These are phyloP conservation scores for Arion vulgaris DNA, from an alignment of 1,140 invertebrate species.

Conservation along the genomic window DNA sequence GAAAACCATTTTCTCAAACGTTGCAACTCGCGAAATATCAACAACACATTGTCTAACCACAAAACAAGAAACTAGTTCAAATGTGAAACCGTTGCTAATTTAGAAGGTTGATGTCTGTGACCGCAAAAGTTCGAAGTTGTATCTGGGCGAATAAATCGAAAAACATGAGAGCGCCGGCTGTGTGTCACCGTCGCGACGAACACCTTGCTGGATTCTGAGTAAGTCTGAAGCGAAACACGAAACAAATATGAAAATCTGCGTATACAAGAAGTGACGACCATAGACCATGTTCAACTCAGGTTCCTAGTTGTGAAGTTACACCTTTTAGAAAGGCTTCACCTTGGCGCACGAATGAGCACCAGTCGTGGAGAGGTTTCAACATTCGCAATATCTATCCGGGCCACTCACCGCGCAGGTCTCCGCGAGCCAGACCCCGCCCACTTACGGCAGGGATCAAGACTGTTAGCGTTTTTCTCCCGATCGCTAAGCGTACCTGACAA, in stretches of 20 bases:
- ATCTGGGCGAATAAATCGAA: not conserved
- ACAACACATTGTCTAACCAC: not conserved
- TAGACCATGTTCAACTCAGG: constrained; percentile 9
- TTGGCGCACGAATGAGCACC: not conserved
- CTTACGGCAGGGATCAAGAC: not conserved
- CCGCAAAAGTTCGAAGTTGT: not conserved
- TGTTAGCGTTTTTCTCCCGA: not conserved
- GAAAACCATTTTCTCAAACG: constrained; percentile 16
- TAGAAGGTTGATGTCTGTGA: too few relatives aligned
- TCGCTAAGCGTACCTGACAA: not conserved
- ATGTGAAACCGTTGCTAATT: too few relatives aligned
- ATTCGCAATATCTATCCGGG: not conserved
- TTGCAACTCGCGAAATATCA: not conserved
- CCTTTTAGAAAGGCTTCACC: not conserved
- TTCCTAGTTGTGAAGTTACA: not conserved
- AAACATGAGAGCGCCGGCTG: not conserved
- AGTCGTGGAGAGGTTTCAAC: not conserved
- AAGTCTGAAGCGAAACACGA: not conserved
- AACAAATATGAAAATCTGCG: not conserved
- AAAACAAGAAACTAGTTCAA: too few relatives aligned
- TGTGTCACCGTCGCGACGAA: not conserved
- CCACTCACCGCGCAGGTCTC: constrained; percentile 12
- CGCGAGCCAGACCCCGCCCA: constrained; percentile 15
- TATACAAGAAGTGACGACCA: not conserved
- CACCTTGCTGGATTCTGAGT: not conserved